Evolutionary conservation across 2,797 vertebrate species (phyloP), one percentile per base, ranked within the genome.

Genomic region (Cuniculus paca): DNA sequence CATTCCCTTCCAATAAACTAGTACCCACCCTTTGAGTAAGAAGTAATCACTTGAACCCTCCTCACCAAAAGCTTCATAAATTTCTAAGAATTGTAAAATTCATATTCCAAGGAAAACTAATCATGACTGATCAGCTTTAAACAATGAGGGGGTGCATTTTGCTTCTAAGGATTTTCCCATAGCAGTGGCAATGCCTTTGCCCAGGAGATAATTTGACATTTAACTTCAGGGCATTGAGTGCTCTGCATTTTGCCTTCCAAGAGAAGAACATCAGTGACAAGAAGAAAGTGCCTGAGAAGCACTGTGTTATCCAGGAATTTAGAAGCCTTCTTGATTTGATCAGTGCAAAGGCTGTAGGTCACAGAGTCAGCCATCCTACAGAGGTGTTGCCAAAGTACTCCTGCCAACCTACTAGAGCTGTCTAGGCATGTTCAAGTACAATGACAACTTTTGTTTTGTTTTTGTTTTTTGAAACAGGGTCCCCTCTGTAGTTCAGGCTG

Each of bases 31-130:
- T 83, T 39, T 77, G 19, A 75, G 34, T 52, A 96, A 70, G 22
- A 91, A 34, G 42, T 80, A 65, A 52, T 89, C 34, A 79, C 39
- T 24, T 82, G n/a, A 86, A 85, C 52, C 52, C 39, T 68, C 3
- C 3, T 31, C 36, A 12, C 0, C 10, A 45, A 58, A 94, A 79
- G 13, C 50, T 72, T 82, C 48, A 65, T 60, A 42, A 81, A 79
- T 24, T 24, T 91, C 78, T 24, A 26, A 90, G 36, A 94, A 82
- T 19, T 36, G 11, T 61, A 78, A 93, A 84, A 91, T 70, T 92
- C 50, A n/a, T 42, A 5, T 89, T 65, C 54, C 74, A 95, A 68
- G 65, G 52, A 91, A 97, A 95, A 88, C 2, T n/a, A 20, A 81
- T 56, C 42, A 75, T 61, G 31, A 65, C 3, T 82, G 31, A 42